A percentile compares a stretch with the other conserved stretches of the same genome.
Evolutionary conservation across 2,888 invertebrate species (phyloP).

Genomic region (Cetonia aurata): DNA sequence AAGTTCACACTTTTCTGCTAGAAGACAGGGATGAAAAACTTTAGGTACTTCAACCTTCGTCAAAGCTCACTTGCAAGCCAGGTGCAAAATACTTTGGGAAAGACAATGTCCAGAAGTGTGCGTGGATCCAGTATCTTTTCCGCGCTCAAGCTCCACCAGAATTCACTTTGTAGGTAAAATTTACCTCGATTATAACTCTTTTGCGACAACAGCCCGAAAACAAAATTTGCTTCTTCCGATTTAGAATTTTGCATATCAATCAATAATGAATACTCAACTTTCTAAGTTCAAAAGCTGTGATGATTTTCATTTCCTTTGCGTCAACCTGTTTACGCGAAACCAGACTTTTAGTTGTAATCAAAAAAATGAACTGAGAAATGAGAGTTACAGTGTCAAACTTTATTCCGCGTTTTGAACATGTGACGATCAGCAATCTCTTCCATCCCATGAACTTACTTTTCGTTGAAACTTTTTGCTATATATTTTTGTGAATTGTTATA

Average conservation of each 20-base stretch:
- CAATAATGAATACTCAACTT: not conserved
- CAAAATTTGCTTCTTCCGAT: too few relatives aligned
- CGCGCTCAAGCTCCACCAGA: constrained; percentile 5
- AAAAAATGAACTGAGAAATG: not conserved
- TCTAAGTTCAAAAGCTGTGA: constrained; percentile 5
- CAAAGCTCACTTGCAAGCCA: not conserved
- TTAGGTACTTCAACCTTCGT: not conserved
- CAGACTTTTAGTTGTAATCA: not conserved
- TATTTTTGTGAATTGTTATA: too few relatives aligned
- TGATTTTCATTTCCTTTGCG: not conserved
- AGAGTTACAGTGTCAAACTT: not conserved
- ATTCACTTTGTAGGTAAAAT: not conserved
- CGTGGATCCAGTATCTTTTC: not conserved
- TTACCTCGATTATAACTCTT: too few relatives aligned
- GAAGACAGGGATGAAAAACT: too few relatives aligned
- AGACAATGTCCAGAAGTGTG: not conserved
- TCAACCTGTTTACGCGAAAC: not conserved
- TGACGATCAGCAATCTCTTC: constrained; percentile 1
- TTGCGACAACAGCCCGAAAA: too few relatives aligned
- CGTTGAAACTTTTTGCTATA: too few relatives aligned
- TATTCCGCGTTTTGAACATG: not conserved
- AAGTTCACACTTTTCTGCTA: not conserved
- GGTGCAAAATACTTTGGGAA: constrained; percentile 1
- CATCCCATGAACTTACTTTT: too few relatives aligned
- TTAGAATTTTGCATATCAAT: not conserved